These are phyloP conservation scores for Eurois occulta DNA, from an alignment of 2,888 invertebrate genomes.

Conservation along the genomic window DNA sequence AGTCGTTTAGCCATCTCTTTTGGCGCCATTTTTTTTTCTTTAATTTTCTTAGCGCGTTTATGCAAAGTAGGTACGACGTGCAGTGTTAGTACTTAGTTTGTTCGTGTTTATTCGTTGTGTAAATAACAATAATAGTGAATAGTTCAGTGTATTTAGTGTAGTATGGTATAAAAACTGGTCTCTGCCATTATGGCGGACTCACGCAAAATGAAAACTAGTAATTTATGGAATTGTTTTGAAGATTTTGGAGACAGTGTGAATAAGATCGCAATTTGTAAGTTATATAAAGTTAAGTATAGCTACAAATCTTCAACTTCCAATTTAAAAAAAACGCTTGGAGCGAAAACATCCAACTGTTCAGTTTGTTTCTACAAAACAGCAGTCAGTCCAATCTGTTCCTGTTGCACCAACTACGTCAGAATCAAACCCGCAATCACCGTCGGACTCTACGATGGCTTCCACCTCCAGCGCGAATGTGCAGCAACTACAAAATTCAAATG, in stretches of 20 bases:
- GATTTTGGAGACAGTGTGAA: constrained; percentile 35
- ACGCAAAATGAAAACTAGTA: constrained; percentile 36
- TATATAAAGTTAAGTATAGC: constrained; percentile 23
- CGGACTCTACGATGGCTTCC: constrained; percentile 29
- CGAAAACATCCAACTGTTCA: constrained; percentile 41
- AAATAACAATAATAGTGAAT: constrained; percentile 27
- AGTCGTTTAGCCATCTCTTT: too few species aligned
- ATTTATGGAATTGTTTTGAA: constrained; percentile 43
- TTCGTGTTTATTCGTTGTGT: constrained; percentile 24
- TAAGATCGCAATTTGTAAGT: constrained; percentile 33
- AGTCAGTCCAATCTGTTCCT: constrained; percentile 15
- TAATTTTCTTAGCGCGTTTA: too few species aligned
- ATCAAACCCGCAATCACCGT: constrained; percentile 30
- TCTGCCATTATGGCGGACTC: constrained; percentile 31
- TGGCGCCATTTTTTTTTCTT: constrained; percentile 18
- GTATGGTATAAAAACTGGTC: constrained; percentile 26
- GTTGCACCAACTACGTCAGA: constrained; percentile 29
- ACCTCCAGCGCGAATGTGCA: constrained; percentile 33
- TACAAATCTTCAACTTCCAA: constrained; percentile 33
- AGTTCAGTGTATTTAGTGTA: constrained; percentile 26
- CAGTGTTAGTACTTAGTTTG: constrained; percentile 11
- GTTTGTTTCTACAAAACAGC: constrained; percentile 38
- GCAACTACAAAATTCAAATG: constrained; percentile 30
- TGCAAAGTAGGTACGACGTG: too few species aligned
- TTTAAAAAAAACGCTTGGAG: background rate